Evolutionary conservation across 2,797 vertebrate species (phyloP).

Genomic region (Melanotaenia boesemani): DNA sequence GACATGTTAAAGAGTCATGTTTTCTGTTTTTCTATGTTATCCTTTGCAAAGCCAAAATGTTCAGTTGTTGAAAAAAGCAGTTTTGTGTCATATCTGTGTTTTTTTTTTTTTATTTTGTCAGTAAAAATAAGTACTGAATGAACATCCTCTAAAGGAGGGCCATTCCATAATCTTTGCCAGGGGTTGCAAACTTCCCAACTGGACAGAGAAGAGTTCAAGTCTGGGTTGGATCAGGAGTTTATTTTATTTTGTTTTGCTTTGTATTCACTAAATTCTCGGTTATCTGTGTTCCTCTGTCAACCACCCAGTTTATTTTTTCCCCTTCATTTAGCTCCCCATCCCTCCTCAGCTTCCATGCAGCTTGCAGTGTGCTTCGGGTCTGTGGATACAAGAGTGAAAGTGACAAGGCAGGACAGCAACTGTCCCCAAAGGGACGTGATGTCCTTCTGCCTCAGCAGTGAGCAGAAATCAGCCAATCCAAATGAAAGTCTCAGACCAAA

Average conservation of each 20-base stretch:
- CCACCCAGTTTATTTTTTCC: conserved; percentile 13
- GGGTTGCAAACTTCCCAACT: too few species aligned
- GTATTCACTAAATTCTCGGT: background rate
- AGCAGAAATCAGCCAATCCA: conserved; percentile 50
- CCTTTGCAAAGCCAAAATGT: too few species aligned
- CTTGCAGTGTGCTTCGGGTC: conserved; percentile 39
- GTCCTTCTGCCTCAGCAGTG: conserved; percentile 64
- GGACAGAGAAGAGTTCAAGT: too few species aligned
- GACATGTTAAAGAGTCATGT: too few species aligned
- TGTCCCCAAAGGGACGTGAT: conserved; percentile 57
- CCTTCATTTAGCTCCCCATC: background rate
- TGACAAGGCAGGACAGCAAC: conserved; percentile 59
- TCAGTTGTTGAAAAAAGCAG: too few species aligned
- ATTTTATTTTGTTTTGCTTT: background rate
- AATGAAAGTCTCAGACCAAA: conserved; percentile 68
- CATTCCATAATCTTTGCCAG: too few species aligned
- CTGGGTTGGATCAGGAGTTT: background rate
- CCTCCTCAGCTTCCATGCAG: conserved; percentile 26
- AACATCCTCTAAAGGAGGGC: too few species aligned
- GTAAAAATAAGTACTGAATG: too few species aligned
- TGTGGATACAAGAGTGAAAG: conserved; percentile 58
- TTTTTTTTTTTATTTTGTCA: too few species aligned
- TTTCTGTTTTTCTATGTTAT: too few species aligned
- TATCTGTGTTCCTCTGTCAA: conserved; percentile 11
- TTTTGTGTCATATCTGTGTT: too few species aligned